Base-by-base conservation (phyloP, 2,113 vertebrate genomes). In the Bucco capensis region DNA sequence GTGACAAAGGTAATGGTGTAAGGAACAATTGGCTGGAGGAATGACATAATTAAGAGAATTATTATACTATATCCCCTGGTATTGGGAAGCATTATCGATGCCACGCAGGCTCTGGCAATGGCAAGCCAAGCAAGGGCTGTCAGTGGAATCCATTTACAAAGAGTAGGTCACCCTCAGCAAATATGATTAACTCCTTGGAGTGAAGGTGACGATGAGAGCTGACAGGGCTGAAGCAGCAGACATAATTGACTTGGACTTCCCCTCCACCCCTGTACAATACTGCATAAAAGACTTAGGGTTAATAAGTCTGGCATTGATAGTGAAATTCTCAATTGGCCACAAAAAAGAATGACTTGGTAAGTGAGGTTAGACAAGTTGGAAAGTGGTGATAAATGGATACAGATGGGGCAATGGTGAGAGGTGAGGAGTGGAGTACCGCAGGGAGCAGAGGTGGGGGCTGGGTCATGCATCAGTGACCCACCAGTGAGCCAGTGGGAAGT, bases 161-260 rank as follows among this genome's bases (percentile, higher is more conserved):
- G 93, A 96, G 86, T 66, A 95, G 96, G 95, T 95, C 96, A 96
- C 95, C 96, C 94, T 94, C 94, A 92, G 89, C 81, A 95, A 96
- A 96, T 94, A 96, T 96, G 96, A 96, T 96, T 96, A 96, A 94
- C 95, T 96, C 94, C 95, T 96, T 93, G 95, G 93, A 96, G 93
- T 79, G 89, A 78, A 96, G 93, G 93, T 96, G 96, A 66, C 84
- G 33, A 96, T 96, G 89, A 94, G 92, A 96, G 82, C 87, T 95
- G 95, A 96, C 95, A 96, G 93, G 94, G 67, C 95, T 83, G 96
- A 95, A 96, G 91, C 78, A 83, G 93, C 86, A 89, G 90, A 96
- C 58, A 40, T 95, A 95, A 96, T 94, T 94, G 96, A 93, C 92
- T 95, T 93, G 84, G 93, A 96, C 93, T 95, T 93, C 92, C 86